Evolutionary conservation across 2,113 vertebrate genomes (phyloP).

Genomic region (Corynorhinus townsendii): DNA sequence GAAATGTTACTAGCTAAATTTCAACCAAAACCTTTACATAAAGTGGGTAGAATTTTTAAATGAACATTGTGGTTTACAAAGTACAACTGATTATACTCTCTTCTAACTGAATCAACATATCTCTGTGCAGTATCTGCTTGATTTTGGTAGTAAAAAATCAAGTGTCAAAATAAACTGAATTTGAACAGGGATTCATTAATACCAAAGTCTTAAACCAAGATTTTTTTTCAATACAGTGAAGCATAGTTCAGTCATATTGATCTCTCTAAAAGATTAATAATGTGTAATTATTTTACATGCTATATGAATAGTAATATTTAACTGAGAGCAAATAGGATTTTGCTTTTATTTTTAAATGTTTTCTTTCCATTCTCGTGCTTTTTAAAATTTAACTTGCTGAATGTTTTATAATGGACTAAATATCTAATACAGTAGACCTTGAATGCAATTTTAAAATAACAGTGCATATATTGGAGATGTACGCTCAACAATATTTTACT

Average conservation of each 20-base stretch:
- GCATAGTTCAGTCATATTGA: neutral
- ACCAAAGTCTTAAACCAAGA: slow-evolving; percentile 18
- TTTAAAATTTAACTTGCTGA: neutral
- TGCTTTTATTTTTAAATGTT: slow-evolving; percentile 23
- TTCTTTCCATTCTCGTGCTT: neutral
- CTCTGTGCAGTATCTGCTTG: neutral
- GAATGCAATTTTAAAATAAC: neutral
- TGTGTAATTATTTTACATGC: neutral
- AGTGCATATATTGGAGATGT: neutral
- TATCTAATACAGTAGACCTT: neutral
- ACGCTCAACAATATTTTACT: neutral
- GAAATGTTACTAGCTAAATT: slow-evolving; percentile 13
- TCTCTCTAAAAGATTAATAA: slow-evolving; percentile 31
- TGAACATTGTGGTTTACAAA: slow-evolving; percentile 24
- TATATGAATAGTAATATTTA: neutral
- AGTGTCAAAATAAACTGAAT: neutral
- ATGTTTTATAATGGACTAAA: neutral
- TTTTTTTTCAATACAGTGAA: neutral
- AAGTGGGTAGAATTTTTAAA: neutral
- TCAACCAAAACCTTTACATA: slow-evolving; percentile 30
- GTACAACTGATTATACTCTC: neutral
- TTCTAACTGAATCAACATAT: neutral
- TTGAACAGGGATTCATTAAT: slow-evolving; percentile 8
- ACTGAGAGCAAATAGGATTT: neutral
- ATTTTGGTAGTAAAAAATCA: slow-evolving; percentile 40